Base-by-base conservation (phyloP, 2,888 invertebrate genomes). In the Chaetogeoica ovagalla region DNA sequence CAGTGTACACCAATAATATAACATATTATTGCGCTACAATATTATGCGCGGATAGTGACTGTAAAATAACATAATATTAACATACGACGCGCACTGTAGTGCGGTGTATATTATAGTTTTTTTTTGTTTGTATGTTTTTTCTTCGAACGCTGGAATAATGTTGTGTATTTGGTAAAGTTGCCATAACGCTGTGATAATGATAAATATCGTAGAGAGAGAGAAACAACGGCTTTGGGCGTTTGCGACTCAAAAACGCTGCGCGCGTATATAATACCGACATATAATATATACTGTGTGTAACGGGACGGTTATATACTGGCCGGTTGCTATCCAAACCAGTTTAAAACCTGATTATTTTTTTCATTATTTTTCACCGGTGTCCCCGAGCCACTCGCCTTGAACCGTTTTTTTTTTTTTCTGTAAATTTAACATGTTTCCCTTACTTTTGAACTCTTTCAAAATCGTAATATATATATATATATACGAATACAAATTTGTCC, bases 171-270 rank as follows among this genome's bases (percentile, higher is more conserved):
- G 9, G 74, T 55, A 55, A 66, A 69, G 30, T 69, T 48, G 37
- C 68, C 68, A 69, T 76, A 76, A 76, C n/a, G 59, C 30, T 11
- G 76, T 52, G 76, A 76, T 60, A 69, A 76, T 60, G 30, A 30
- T 30, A 2, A 30, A 30, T 2, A 30, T 30, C 68, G 17, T 43
- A 43, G 7, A 43, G 43, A n/a, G 57, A 66, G 21, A n/a, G n/a
- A n/a, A n/a, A n/a, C n/a, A n/a, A 68, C 60, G 60, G 69, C 76
- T 77, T 69, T 68, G 76, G 76, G 68, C 66, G 76, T 76, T 60
- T 60, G 68, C 59, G 39, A 52, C 48, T 68, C 23, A 52, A 52
- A 9, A 52, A 17, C 43, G 43, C 43, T 30, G 43, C 43, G 2
- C 23, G 55, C n/a, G n/a, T n/a, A n/a, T n/a, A n/a, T n/a, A n/a